These are phyloP conservation scores for Drosophila differens DNA, from an alignment of 2,888 invertebrate species.

Conservation along the genomic window DNA sequence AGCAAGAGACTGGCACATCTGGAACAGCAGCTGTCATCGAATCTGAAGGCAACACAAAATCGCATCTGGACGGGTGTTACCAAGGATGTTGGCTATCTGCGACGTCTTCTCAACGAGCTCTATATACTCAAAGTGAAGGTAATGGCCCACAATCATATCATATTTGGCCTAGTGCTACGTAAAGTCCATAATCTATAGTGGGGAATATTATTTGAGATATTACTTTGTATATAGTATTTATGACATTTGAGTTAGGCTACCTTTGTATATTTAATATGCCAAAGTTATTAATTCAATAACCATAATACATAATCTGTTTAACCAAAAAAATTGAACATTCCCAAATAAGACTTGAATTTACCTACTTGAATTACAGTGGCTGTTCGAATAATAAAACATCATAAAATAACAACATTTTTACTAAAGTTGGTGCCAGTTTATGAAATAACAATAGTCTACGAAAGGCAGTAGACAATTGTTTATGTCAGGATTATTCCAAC, in stretches of 20 bases:
- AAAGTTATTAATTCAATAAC: neutral
- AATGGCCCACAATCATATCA: slow-evolving; percentile 57
- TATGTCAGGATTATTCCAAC: neutral
- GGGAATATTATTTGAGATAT: neutral
- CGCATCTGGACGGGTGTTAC: slow-evolving; percentile 92
- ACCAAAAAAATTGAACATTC: neutral
- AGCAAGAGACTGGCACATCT: slow-evolving; percentile 91
- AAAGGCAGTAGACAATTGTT: neutral
- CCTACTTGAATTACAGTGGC: neutral
- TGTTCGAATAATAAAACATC: neutral
- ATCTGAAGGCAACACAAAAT: slow-evolving; percentile 91
- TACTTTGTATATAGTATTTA: neutral
- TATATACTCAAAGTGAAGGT: slow-evolving; percentile 93
- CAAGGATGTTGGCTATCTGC: slow-evolving; percentile 90
- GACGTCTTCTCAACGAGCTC: slow-evolving; percentile 92
- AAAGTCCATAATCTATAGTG: slow-evolving; percentile 8
- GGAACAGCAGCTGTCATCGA: slow-evolving; percentile 91
- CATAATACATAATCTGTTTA: neutral
- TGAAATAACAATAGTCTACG: neutral
- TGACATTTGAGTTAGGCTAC: neutral
- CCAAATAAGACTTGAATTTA: neutral
- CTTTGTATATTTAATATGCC: neutral
- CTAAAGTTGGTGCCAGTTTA: neutral
- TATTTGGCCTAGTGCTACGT: slow-evolving; percentile 19
- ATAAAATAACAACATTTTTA: neutral